These are phyloP conservation scores for Oophaga sylvatica DNA, from an alignment of 2,797 vertebrate genomes.

Conservation along the genomic window DNA sequence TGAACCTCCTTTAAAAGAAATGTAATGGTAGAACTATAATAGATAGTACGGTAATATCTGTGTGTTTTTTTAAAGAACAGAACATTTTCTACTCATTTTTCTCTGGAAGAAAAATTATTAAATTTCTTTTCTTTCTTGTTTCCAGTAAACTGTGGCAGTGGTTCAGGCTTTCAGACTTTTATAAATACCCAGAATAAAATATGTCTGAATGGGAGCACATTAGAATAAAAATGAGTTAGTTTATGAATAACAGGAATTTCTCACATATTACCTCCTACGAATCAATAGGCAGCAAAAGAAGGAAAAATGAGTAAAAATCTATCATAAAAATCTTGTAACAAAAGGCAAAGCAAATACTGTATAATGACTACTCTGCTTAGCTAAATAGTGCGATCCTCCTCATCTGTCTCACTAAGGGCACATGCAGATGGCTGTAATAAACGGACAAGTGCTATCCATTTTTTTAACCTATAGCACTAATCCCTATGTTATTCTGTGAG, in stretches of 20 bases:
- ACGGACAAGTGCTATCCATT: too few species aligned
- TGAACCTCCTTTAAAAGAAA: too few species aligned
- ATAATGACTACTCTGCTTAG: conserved; percentile 12
- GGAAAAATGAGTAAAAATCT: conserved; percentile 7
- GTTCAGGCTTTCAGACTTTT: background rate
- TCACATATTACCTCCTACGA: conserved; percentile 31
- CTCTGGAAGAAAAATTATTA: background rate
- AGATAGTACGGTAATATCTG: too few species aligned
- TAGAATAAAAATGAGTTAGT: background rate
- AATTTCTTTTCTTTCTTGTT: background rate
- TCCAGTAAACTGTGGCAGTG: conserved; percentile 2
- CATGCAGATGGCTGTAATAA: too few species aligned
- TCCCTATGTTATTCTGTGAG: too few species aligned
- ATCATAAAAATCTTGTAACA: conserved; percentile 22
- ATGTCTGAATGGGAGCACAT: background rate
- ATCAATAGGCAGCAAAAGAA: conserved; percentile 16
- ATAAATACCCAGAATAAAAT: background rate
- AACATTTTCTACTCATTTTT: background rate
- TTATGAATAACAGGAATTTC: conserved; percentile 30
- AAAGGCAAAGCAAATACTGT: conserved; percentile 31
- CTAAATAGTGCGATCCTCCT: background rate
- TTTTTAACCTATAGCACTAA: too few species aligned
- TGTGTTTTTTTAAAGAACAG: background rate
- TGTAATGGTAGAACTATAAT: too few species aligned
- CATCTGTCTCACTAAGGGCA: conserved; percentile 9